A percentile compares a stretch with the other conserved stretches of the same genome.
Evolutionary conservation across 2,797 vertebrate species (phyloP).

Genomic region (Sparidentex hasta): DNA sequence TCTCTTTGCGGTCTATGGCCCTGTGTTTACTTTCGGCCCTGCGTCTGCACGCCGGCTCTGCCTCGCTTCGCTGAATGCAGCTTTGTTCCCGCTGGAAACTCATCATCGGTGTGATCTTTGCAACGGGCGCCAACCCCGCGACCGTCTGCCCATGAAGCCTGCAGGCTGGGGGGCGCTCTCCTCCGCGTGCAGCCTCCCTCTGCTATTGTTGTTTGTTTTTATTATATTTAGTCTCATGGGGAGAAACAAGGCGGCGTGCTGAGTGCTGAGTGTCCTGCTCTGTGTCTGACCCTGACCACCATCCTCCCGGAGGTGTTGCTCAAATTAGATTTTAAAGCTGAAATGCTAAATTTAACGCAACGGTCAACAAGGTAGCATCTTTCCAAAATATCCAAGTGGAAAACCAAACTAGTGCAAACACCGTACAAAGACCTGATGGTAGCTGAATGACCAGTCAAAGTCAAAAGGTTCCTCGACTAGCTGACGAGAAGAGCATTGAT

Average conservation of each 20-base stretch:
- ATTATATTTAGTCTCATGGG: constrained; percentile 9
- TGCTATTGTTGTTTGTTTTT: constrained; percentile 31
- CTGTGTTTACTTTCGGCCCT: constrained; percentile 85
- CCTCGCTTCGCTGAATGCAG: constrained; percentile 73
- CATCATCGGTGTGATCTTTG: constrained; percentile 71
- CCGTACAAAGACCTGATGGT: not conserved
- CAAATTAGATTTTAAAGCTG: constrained; percentile 8
- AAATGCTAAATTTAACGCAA: not conserved
- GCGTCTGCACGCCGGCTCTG: constrained; percentile 73
- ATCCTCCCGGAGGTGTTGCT: not conserved
- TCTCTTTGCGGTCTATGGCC: constrained; percentile 78
- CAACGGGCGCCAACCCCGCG: constrained; percentile 65
- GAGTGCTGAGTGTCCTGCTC: constrained; percentile 11
- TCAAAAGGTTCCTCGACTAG: constrained; percentile 16
- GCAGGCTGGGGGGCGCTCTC: constrained; percentile 44
- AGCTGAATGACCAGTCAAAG: constrained; percentile 22
- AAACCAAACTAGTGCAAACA: not conserved
- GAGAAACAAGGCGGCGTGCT: not conserved
- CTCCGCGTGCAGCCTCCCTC: constrained; percentile 14
- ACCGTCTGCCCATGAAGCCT: constrained; percentile 59
- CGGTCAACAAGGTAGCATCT: not conserved
- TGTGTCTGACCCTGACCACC: constrained; percentile 22
- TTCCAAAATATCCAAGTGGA: constrained; percentile 1
- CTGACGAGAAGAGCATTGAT: not conserved
- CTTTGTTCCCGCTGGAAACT: constrained; percentile 73